These are phyloP conservation scores for Coracopsis vasa DNA, from an alignment of 2,113 vertebrate species.

Conservation along the genomic window DNA sequence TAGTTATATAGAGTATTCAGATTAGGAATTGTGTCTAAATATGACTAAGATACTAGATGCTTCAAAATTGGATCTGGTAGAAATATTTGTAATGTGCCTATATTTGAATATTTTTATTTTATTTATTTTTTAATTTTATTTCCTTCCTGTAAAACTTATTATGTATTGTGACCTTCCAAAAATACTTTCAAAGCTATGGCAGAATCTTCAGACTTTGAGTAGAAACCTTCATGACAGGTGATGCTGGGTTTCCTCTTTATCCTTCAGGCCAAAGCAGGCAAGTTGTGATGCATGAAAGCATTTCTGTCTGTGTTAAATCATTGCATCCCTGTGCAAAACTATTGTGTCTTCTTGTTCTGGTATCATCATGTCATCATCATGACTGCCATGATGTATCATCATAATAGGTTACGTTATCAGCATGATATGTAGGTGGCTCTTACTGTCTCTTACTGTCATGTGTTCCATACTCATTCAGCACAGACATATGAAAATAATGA, in stretches of 20 bases:
- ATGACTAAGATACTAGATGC: neutral
- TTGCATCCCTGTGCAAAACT: neutral
- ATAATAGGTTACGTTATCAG: neutral
- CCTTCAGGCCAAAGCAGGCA: neutral
- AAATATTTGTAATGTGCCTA: neutral
- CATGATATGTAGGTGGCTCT: neutral
- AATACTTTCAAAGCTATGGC: neutral
- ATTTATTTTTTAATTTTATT: neutral
- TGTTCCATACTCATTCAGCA: neutral
- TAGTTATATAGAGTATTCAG: neutral
- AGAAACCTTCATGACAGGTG: neutral
- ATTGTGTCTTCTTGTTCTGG: neutral
- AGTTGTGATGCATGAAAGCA: neutral
- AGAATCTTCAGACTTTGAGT: neutral
- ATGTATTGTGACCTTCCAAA: neutral
- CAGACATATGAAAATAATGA: neutral
- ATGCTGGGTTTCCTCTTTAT: neutral
- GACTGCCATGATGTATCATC: neutral
- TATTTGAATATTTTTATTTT: no score
- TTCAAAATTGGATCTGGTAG: neutral
- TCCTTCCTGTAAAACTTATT: neutral
- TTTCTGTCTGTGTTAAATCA: neutral
- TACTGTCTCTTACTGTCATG: neutral
- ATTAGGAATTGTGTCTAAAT: neutral
- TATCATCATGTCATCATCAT: neutral